Evolutionary conservation across 2,113 vertebrate genomes (phyloP), one percentile per base, ranked within the genome.

Genomic region (Malurus cyaneus): DNA sequence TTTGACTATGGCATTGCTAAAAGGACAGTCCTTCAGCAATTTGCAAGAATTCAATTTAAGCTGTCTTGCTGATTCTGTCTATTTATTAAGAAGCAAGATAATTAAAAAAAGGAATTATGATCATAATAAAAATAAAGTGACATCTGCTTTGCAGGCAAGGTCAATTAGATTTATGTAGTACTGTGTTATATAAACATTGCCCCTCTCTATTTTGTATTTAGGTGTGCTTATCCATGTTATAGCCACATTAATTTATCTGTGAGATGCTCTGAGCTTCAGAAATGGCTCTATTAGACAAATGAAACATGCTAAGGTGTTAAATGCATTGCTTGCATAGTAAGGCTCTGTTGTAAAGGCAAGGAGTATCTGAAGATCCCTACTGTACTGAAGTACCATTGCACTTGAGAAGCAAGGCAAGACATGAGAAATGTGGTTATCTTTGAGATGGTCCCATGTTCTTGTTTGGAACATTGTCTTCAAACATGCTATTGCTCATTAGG

Each of bases 401-500:
- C 5, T 80, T 83, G 54, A 57, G 71, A 57, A 66, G 31, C 39
- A 39, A 8, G 47, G 36, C 46, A 46, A 34, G 50, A 28, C 18
- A 46, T 41, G 32, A 85, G 41, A 66, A 46, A 18, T 13, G 26
- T 49, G 39, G 16, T 52, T 42, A 7, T 59, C 14, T 59, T 31
- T 14, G 20, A 64, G 31, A 8, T 52, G 24, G 50, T 59, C 17
- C 32, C 13, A 0, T 65, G 18, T 53, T 88, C 8, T 28, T 47
- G 10, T 41, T 83, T 52, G 32, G 16, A 66, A 2, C n/a, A 9
- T 25, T 66, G 47, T 23, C 34, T 41, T 59, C 26, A 71, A 56
- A 39, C 5, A 6, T 5, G 26, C 19, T 41, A 12, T 29, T 64
- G n/a, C 41, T 65, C 0, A 0, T 56, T 65, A n/a, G 24, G 50